These are phyloP conservation scores for Euclidia mi DNA, from an alignment of 2,888 invertebrate genomes.

Conservation along the genomic window DNA sequence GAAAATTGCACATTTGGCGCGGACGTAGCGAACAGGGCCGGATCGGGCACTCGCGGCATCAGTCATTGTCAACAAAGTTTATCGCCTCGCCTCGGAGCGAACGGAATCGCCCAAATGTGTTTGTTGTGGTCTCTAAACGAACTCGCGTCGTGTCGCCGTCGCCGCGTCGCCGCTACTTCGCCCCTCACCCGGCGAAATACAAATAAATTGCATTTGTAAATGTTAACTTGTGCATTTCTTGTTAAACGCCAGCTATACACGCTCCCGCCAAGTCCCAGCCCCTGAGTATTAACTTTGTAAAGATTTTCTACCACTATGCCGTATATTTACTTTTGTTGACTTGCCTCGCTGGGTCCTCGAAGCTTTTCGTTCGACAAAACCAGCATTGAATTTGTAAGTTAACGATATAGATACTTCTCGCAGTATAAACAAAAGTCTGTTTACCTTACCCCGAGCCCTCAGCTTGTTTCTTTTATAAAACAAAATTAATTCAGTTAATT, in stretches of 20 bases:
- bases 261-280: slow-evolving; percentile 27
- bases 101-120: slow-evolving; percentile 78
- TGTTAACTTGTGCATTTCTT: slow-evolving; percentile 63
- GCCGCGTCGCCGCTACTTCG: slow-evolving; percentile 8
- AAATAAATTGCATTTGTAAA: slow-evolving; percentile 62
- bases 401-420: slow-evolving; percentile 20
- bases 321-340: slow-evolving; percentile 45
- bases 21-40: slow-evolving; percentile 50
- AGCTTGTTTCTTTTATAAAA: slow-evolving; percentile 20
- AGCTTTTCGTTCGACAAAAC: slow-evolving; percentile 26
- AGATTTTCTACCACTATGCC: slow-evolving; percentile 35
- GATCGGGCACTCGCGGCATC: slow-evolving; percentile 70
- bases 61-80: slow-evolving; percentile 87
- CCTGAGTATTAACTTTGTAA: slow-evolving; percentile 49
- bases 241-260: slow-evolving; percentile 48
- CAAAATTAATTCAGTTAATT: slow-evolving; percentile 23
- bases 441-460: slow-evolving; percentile 21
- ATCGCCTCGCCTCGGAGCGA: slow-evolving; percentile 63
- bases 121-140: slow-evolving; percentile 76
- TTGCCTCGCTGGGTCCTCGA: slow-evolving; percentile 32
- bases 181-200: slow-evolving; percentile 35
- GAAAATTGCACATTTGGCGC: slow-evolving; percentile 76
- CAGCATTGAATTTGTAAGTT: slow-evolving; percentile 16
- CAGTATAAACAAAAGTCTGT: slow-evolving; percentile 20
- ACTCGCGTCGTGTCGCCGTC: slow-evolving; percentile 53